Evolutionary conservation across 2,113 vertebrate genomes (phyloP).

Genomic region (Lampris megalopsis): DNA sequence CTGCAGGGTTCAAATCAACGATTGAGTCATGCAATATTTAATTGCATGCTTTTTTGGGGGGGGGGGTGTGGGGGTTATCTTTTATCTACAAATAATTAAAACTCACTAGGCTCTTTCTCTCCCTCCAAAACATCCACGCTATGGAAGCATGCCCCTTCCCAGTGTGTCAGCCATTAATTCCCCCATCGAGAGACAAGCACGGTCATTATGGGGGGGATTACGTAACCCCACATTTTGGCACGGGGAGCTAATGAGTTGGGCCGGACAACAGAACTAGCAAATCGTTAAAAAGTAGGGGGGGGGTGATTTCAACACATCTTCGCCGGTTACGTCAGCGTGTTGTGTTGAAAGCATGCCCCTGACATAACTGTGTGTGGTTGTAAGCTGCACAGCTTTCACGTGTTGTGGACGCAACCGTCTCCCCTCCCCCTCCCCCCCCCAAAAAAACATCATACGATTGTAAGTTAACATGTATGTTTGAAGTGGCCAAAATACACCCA

Average conservation of each 20-base stretch:
- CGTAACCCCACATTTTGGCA: slow-evolving; percentile 41
- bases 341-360: slow-evolving; percentile 2
- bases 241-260: slow-evolving; percentile 11
- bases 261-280: neutral
- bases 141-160: slow-evolving; percentile 14
- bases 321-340: neutral
- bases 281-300: slow-evolving; percentile 1
- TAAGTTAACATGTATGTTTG: slow-evolving; percentile 40
- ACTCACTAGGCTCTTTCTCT: neutral
- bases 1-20: neutral
- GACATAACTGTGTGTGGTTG: slow-evolving; percentile 38
- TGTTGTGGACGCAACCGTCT: neutral
- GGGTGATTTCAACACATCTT: neutral
- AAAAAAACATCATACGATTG: slow-evolving; percentile 44
- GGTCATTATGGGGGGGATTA: slow-evolving; percentile 40
- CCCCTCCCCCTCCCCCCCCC: no score
- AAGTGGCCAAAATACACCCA: slow-evolving; percentile 47
- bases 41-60: slow-evolving; percentile 16
- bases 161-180: slow-evolving; percentile 21
- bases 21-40: slow-evolving; percentile 24
- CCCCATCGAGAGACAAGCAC: slow-evolving; percentile 18
- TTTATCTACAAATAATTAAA: slow-evolving; percentile 39
- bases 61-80: neutral
- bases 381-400: slow-evolving; percentile 8
- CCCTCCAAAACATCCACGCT: neutral